Evolutionary conservation across 2,113 vertebrate genomes (phyloP).

Genomic region (Pachypanchax playfairii): DNA sequence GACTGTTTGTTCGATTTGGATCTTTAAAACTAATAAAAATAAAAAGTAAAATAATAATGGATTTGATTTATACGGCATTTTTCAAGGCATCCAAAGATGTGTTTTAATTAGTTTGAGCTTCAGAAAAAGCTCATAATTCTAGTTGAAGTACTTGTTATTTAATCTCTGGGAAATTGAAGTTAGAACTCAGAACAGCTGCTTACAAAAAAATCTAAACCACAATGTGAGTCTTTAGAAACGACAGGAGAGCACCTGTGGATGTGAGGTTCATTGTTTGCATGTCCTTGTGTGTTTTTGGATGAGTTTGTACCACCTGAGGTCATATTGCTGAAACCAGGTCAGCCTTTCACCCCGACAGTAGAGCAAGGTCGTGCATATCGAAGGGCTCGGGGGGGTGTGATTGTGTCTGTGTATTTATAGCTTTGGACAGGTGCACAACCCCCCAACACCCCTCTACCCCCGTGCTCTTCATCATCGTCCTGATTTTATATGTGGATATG

Average conservation of each 20-base stretch:
- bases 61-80: too few species aligned
- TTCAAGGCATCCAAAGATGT: too few species aligned
- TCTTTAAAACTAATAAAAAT: too few species aligned
- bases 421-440: slow-evolving; percentile 60
- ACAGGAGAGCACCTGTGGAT: background rate
- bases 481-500: slow-evolving; percentile 31
- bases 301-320: slow-evolving; percentile 55
- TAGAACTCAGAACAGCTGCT: background rate
- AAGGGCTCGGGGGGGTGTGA: slow-evolving; percentile 25
- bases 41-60: too few species aligned
- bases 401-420: slow-evolving; percentile 51
- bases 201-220: background rate
- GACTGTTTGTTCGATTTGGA: too few species aligned
- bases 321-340: slow-evolving; percentile 65
- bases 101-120: too few species aligned
- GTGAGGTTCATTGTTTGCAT: slow-evolving; percentile 13
- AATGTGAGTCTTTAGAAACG: background rate
- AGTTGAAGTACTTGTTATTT: too few species aligned
- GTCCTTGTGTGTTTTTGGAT: slow-evolving; percentile 29
- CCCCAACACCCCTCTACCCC: slow-evolving; percentile 32
- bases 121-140: too few species aligned
- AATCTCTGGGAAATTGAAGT: background rate
- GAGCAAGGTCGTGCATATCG: slow-evolving; percentile 52
- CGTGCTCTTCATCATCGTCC: slow-evolving; percentile 42
- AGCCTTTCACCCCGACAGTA: slow-evolving; percentile 34